phyloP scores from a whole-genome alignment of 2,113 vertebrate genomes.

The Asarcornis scutulata region DNA sequence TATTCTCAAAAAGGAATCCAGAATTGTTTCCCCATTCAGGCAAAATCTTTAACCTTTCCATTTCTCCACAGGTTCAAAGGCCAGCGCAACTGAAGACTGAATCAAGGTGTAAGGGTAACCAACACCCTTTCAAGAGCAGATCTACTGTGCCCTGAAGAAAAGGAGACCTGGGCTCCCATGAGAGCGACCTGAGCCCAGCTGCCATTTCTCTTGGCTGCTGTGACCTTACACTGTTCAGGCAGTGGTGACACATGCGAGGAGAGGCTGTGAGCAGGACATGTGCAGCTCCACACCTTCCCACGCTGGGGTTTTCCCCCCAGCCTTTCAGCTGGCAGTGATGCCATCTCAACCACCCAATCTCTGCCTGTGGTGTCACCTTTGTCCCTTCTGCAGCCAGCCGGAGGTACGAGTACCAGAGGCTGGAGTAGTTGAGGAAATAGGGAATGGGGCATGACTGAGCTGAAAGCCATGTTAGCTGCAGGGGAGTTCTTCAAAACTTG shows the following conservation, averaged over 20 bases:
- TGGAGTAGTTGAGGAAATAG: rapidly evolving
- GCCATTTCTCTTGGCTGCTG: not conserved
- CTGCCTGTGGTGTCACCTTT: not conserved
- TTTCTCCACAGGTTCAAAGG: not conserved
- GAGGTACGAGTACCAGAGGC: rapidly evolving
- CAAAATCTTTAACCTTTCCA: not conserved
- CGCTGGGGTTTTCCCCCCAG: not conserved
- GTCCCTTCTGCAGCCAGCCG: not conserved
- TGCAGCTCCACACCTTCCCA: rapidly evolving
- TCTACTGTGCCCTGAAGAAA: not conserved
- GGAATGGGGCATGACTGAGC: not conserved
- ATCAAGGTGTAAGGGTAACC: not conserved
- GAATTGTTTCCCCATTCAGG: not conserved
- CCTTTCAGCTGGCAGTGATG: not conserved
- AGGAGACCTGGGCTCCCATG: rapidly evolving
- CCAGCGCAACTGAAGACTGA: not conserved
- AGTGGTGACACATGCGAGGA: rapidly evolving
- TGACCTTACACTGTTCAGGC: not conserved
- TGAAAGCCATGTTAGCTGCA: rapidly evolving
- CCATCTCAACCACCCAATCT: not conserved
- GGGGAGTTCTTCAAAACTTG: not conserved
- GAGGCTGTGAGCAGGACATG: not conserved
- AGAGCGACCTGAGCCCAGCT: not conserved
- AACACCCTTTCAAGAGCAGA: not conserved
- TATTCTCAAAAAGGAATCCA: not conserved